Base-by-base conservation (phyloP, 1,140 invertebrate genomes). In the Metaphire vulgaris region DNA sequence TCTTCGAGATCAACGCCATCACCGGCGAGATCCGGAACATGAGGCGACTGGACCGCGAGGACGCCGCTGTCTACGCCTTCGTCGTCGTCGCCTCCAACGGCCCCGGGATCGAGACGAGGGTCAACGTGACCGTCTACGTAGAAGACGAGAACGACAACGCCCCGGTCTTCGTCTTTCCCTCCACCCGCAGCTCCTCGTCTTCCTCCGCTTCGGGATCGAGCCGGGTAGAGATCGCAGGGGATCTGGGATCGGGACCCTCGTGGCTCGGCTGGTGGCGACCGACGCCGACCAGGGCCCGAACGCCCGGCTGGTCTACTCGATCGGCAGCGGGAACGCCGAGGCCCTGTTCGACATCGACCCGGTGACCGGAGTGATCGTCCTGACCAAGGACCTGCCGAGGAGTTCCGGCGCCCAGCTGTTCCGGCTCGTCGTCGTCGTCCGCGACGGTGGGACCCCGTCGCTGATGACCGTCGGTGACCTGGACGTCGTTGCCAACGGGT, bases 321-420 rank as follows among this genome's bases (percentile, higher is more conserved):
- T 99, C 77, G 93, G 97, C 12, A 94, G 96, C 82, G 95, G 95
- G 0, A 97, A 98, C 87, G 92, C 93, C 75, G 76, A 97, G 87
- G 94, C 94, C 81, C 95, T 95, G 12, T 98, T 98, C 83, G 91
- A 92, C 76, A 96, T 99, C 80, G 92, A 94, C 82, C 93, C 93
- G 0, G 90, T 93, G 0, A 93, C 93, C 83, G 96, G 94, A 77
- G 95, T 95, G 26, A 91, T 95, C 32, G 41, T 34, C 56, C 31
- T 73, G 0, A 34, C 72, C 16, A 73, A 73, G 26, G 28, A 31
- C 2, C 33, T 56, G 12, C 28, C 33, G 33, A 73, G 56, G 33
- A 41, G 34, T 26, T 34, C 72, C 0, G 33, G n/a, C 16, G 30
- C 16, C 33, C 72, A 73, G 33, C 33, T 64, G 33, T 34, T 41